phyloP scores from a whole-genome alignment of 2,113 vertebrate genomes.

The Physeter macrocephalus region DNA sequence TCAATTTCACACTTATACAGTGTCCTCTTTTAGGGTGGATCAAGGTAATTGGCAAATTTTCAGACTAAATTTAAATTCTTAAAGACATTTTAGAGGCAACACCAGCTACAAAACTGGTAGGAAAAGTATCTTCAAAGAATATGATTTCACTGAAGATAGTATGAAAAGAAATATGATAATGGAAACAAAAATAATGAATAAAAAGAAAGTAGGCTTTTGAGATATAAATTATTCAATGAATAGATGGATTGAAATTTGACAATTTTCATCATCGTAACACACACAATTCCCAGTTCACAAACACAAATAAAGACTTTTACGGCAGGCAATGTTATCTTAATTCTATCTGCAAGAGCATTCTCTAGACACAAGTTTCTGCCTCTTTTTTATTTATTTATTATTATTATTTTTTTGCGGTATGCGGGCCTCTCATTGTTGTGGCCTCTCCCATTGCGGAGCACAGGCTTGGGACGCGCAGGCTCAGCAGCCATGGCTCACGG shows the following conservation, averaged over 20 bases:
- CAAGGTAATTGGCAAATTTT: not conserved
- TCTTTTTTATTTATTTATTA: no score
- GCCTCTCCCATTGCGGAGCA: no score
- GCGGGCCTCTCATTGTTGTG: no score
- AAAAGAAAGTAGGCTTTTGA: not conserved
- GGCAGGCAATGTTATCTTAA: not conserved
- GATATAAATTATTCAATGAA: conserved; percentile 1
- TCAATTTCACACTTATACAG: not conserved
- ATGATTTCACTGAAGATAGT: not conserved
- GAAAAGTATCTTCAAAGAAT: not conserved
- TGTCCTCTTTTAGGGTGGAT: not conserved
- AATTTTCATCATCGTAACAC: not conserved
- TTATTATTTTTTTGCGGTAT: no score
- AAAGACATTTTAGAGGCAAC: not conserved
- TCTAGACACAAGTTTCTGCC: not conserved
- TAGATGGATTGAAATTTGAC: not conserved
- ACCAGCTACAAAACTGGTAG: not conserved
- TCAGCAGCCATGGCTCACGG: no score
- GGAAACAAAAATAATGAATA: not conserved
- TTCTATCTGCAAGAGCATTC: not conserved
- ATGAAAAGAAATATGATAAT: not conserved
- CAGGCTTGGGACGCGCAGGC: no score
- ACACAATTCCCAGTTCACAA: not conserved
- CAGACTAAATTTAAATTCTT: not conserved
- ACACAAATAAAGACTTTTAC: not conserved